phyloP scores from a whole-genome alignment of 53 echinoderm and acorn worm genomes.

The Holothuria leucospilota region DNA sequence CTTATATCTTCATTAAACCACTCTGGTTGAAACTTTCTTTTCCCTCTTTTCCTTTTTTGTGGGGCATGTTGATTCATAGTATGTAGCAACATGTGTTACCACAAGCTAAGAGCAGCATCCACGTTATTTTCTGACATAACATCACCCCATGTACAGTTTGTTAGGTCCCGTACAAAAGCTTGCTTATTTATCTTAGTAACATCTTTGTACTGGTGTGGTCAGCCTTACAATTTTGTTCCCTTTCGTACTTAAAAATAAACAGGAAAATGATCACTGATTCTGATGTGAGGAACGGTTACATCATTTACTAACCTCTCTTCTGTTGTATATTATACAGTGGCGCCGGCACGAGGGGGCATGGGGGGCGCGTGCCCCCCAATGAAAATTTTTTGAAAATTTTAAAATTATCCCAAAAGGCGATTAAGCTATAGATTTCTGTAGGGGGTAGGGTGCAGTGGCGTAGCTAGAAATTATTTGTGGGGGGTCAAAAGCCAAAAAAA shows the following conservation, averaged over 20 bases:
- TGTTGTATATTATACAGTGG: too few relatives aligned
- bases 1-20: not conserved
- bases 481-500: too few relatives aligned
- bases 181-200: not conserved
- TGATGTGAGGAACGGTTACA: not conserved
- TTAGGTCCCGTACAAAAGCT: not conserved
- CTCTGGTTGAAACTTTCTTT: not conserved
- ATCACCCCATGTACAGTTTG: slow-evolving; percentile 6
- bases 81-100: not conserved
- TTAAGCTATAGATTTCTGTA: too few relatives aligned
- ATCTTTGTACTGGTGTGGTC: not conserved
- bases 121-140: slow-evolving; percentile 19
- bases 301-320: not conserved
- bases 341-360: too few relatives aligned
- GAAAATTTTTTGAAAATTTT: too few relatives aligned
- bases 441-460: too few relatives aligned
- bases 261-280: not conserved
- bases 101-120: not conserved
- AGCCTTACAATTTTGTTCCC: not conserved
- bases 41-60: too few relatives aligned
- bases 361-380: too few relatives aligned
- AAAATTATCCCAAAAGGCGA: too few relatives aligned
- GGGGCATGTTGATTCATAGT: slow-evolving; percentile 12
- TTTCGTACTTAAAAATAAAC: not conserved
- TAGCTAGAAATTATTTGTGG: too few relatives aligned